These are phyloP conservation scores for Sthenelais limicola DNA, from an alignment of 2,888 invertebrate genomes.

Conservation along the genomic window DNA sequence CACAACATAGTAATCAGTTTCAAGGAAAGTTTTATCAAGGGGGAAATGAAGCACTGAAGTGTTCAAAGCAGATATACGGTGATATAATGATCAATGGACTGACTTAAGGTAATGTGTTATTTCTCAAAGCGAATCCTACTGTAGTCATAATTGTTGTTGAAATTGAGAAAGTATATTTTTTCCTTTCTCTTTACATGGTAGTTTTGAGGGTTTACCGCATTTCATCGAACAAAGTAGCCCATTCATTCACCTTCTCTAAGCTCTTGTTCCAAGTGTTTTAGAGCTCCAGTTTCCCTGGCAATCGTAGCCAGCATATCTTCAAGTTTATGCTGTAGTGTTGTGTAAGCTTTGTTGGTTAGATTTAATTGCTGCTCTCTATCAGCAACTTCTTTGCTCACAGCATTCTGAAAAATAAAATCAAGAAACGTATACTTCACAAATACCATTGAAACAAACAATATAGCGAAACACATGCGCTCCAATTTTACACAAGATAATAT, in stretches of 20 bases:
- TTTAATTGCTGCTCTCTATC: constrained; percentile 66
- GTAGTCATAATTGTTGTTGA: no score
- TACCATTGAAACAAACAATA: no score
- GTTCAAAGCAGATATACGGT: no score
- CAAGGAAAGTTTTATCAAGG: not conserved
- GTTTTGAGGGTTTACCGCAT: not conserved
- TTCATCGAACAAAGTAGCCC: not conserved
- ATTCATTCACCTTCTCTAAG: constrained; percentile 60
- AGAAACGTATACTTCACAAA: no score
- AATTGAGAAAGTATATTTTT: no score
- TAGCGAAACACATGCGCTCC: no score
- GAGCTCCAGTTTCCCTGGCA: constrained; percentile 64
- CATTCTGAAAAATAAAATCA: constrained; percentile 55
- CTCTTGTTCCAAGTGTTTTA: constrained; percentile 65
- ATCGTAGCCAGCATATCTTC: constrained; percentile 64
- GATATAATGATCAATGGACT: no score
- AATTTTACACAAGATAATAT: no score
- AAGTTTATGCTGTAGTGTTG: constrained; percentile 63
- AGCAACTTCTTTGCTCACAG: constrained; percentile 60
- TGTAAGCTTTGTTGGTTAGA: constrained; percentile 60
- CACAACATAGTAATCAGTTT: not conserved
- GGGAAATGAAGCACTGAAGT: not conserved
- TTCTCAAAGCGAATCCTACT: no score
- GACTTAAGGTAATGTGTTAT: no score
- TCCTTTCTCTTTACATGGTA: not conserved